These are phyloP conservation scores for Hypocryptadius cinnamomeus DNA, from an alignment of 2,113 vertebrate genomes.

Conservation along the genomic window DNA sequence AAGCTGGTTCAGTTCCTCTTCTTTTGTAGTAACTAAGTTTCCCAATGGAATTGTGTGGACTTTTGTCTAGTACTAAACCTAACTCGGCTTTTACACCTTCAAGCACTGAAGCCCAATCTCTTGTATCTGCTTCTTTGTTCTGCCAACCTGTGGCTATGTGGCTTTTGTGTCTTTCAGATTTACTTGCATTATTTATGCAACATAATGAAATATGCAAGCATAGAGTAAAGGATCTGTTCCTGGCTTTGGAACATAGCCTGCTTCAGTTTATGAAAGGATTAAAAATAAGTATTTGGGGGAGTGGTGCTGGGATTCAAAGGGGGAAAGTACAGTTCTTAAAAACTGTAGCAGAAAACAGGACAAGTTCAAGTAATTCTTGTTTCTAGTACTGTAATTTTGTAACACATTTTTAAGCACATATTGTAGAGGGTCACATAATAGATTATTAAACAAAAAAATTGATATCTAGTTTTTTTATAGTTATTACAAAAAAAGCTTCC, in stretches of 20 bases:
- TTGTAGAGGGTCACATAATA: neutral
- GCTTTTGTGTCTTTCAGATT: conserved; percentile 59
- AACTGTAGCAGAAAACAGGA: neutral
- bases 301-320: neutral
- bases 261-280: conserved; percentile 6
- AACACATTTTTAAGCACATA: neutral
- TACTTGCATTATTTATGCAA: conserved; percentile 61
- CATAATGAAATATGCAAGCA: conserved; percentile 63
- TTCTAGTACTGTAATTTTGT: neutral
- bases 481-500: neutral
- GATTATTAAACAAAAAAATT: neutral
- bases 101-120: conserved; percentile 15
- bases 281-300: conserved; percentile 20
- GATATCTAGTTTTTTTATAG: neutral
- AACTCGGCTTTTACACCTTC: conserved; percentile 46
- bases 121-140: conserved; percentile 21
- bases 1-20: neutral
- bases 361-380: neutral
- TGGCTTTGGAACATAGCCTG: neutral
- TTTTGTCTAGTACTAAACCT: neutral
- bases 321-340: neutral
- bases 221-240: conserved; percentile 41
- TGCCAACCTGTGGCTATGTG: conserved; percentile 41
- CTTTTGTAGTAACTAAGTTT: neutral
- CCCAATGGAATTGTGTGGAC: neutral